Conservation (phyloP, 2,888 invertebrate genomes). For the Pristionchus exspectatus region DNA sequence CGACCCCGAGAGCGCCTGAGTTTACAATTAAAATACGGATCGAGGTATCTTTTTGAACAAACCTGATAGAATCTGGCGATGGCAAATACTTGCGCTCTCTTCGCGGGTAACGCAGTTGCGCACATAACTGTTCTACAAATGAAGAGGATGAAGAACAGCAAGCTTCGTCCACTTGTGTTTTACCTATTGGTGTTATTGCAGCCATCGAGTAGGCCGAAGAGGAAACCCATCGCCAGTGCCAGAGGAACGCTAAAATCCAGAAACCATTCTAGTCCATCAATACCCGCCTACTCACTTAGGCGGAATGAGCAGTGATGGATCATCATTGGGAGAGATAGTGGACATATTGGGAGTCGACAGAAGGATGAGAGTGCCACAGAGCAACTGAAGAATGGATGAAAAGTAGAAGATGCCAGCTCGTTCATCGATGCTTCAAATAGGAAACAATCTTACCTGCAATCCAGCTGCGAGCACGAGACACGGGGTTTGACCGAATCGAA, state of each 20-base stretch:
- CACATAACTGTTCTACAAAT: conserved; percentile 63
- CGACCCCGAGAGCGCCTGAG: conserved; percentile 35
- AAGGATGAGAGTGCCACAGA: conserved; percentile 23
- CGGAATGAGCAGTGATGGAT: conserved; percentile 37
- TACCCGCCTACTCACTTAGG: conserved; percentile 4
- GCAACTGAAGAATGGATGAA: background rate
- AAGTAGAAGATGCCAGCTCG: background rate
- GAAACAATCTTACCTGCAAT: conserved; percentile 10
- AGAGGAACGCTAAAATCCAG: conserved; percentile 57
- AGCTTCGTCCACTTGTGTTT: no score
- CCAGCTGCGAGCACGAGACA: background rate
- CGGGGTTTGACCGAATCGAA: conserved; percentile 40
- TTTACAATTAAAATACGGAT: no score
- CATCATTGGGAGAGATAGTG: conserved; percentile 26
- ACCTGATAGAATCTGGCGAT: conserved; percentile 68
- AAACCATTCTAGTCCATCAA: background rate
- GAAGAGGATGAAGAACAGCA: no score
- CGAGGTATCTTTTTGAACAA: background rate
- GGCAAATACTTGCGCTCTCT: conserved; percentile 65
- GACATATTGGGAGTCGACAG: conserved; percentile 35
- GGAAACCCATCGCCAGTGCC: conserved; percentile 62
- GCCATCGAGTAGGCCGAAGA: conserved; percentile 66
- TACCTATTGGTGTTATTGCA: conserved; percentile 63
- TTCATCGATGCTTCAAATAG: no score
- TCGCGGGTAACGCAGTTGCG: conserved; percentile 64